phyloP scores from a whole-genome alignment of 2,113 vertebrate species.

The Phycodurus eques region DNA sequence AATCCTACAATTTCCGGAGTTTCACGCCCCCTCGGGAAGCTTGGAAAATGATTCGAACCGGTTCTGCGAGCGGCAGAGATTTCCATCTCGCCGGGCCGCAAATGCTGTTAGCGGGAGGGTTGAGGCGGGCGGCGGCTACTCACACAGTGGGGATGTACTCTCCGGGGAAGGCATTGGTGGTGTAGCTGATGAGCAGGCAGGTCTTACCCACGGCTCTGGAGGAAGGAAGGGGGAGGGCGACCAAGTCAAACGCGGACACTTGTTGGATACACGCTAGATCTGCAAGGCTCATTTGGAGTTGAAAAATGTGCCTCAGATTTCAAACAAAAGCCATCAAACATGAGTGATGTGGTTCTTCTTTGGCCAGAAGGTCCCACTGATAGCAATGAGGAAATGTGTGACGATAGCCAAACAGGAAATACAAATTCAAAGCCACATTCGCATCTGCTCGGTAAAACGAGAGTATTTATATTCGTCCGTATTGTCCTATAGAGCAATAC shows the following conservation, averaged over 20 bases:
- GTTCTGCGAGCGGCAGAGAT: not conserved
- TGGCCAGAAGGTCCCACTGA: not conserved
- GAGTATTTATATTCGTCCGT: not conserved
- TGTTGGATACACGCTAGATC: not conserved
- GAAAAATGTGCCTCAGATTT: not conserved
- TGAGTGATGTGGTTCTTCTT: no score
- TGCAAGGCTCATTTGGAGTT: not conserved
- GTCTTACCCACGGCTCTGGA: constrained; percentile 98
- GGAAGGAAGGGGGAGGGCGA: constrained; percentile 14
- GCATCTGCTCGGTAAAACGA: not conserved
- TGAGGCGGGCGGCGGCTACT: constrained; percentile 64
- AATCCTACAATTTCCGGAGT: not conserved
- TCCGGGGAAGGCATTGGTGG: constrained; percentile 98
- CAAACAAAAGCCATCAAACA: not conserved
- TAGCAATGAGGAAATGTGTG: not conserved
- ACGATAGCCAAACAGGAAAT: not conserved
- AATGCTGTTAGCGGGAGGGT: not conserved
- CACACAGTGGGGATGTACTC: constrained; percentile 99
- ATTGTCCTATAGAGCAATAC: no score
- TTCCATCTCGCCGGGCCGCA: not conserved
- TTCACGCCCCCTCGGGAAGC: not conserved
- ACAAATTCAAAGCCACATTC: not conserved
- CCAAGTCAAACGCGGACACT: not conserved
- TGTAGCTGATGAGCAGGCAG: constrained; percentile 98
- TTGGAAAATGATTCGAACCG: not conserved